Evolutionary conservation across 1,140 invertebrate species (phyloP).

Genomic region (Linepithema humile): DNA sequence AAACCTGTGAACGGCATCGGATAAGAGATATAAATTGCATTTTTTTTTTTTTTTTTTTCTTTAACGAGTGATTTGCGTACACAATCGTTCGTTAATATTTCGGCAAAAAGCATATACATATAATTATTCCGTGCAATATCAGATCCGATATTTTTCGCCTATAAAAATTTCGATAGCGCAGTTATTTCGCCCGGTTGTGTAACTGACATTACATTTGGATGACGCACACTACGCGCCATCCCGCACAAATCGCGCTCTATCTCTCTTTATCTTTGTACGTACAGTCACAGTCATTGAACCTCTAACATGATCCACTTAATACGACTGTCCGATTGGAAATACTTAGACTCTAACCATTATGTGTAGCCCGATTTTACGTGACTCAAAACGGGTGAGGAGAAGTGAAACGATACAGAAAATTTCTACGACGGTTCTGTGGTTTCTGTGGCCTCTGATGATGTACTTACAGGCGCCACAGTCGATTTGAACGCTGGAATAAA

Average conservation of each 20-base stretch:
- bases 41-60: constrained; percentile 47
- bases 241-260: constrained; percentile 58
- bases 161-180: constrained; percentile 67
- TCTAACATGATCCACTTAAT: constrained; percentile 75
- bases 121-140: constrained; percentile 43
- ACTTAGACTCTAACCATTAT: constrained; percentile 70
- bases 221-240: constrained; percentile 40
- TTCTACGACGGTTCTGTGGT: constrained; percentile 82
- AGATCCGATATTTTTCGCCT: constrained; percentile 40
- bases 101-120: constrained; percentile 50
- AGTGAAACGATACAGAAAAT: constrained; percentile 38
- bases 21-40: constrained; percentile 56
- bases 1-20: constrained; percentile 29
- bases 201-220: constrained; percentile 64
- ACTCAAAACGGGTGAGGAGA: constrained; percentile 55
- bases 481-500: constrained; percentile 87
- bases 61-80: constrained; percentile 58
- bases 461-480: constrained; percentile 72
- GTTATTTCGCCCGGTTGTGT: constrained; percentile 56
- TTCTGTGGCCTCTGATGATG: constrained; percentile 74
- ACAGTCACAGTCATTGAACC: constrained; percentile 75
- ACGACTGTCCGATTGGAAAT: constrained; percentile 71
- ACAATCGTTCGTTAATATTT: constrained; percentile 8
- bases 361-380: constrained; percentile 71
- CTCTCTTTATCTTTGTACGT: constrained; percentile 76